Evolutionary conservation across 1,140 invertebrate species (phyloP).

Genomic region (Mya arenaria): DNA sequence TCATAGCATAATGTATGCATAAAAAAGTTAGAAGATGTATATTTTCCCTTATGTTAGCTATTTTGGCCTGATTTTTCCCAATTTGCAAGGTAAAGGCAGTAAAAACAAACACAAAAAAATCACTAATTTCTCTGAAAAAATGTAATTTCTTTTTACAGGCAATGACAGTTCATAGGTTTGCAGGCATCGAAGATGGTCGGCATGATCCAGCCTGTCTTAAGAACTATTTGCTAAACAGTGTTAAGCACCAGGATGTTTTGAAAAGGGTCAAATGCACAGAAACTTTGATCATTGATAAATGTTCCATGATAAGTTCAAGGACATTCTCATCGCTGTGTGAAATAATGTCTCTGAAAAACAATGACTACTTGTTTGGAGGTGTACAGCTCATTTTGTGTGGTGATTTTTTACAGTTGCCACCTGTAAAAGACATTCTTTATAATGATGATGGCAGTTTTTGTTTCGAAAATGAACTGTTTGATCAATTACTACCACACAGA

Average conservation of each 20-base stretch:
- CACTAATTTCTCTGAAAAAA: no score
- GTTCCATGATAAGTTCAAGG: not conserved
- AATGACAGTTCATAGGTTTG: no score
- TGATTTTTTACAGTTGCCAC: slow-evolving; percentile 29
- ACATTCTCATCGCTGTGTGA: not conserved
- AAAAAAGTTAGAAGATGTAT: no score
- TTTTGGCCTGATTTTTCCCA: no score
- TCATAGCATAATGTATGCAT: no score
- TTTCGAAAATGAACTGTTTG: not conserved
- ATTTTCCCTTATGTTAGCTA: no score
- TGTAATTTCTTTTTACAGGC: no score
- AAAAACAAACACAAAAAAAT: no score
- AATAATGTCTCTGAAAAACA: not conserved
- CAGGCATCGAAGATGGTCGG: no score
- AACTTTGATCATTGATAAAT: not conserved
- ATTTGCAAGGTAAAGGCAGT: no score
- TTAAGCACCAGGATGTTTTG: not conserved
- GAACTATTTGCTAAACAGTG: not conserved
- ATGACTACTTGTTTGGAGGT: not conserved
- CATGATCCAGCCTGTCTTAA: not conserved
- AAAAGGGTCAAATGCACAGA: not conserved
- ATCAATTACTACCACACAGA: slow-evolving; percentile 2
- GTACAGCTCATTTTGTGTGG: slow-evolving; percentile 5
- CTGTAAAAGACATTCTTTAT: slow-evolving; percentile 2
- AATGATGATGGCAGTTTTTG: slow-evolving; percentile 13